Base-by-base conservation (phyloP, 2,888 invertebrate species). In the Clostera curtula region DNA sequence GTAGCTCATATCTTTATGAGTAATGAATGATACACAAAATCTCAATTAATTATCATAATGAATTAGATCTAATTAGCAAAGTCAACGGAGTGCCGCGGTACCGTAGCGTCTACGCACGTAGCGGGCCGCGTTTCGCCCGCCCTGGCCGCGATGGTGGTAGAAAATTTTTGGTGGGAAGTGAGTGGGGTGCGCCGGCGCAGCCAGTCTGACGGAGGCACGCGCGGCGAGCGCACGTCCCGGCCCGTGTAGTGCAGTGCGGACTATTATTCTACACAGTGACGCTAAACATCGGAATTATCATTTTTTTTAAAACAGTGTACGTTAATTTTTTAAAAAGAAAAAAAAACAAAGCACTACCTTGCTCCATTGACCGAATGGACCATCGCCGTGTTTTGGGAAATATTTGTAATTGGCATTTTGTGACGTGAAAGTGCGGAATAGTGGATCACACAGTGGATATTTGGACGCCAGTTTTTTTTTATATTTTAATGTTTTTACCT, bases 321-420 rank as follows among this genome's bases (percentile, higher is more conserved):
- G 75, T 77, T 71, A 17, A 19, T 14, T 27, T 24, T 25, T 31
- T 20, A 40, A 49, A 48, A 44, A 40, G 49, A 42, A 42, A 43
- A 49, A 51, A 55, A 60, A 40, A 45, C 27, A 43, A 32, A 48
- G 56, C 56, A 54, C 62, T 56, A 58, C 49, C 49, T 52, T 51
- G 52, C 39, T 49, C 52, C 54, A 51, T 46, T 49, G n/a, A 43
- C 40, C 41, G 49, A 56, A 42, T 40, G 54, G 53, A 43, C 39
- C 55, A 53, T 54, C 19, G 14, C 16, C 29, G 32, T 53, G 67
- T 66, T 66, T 63, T 61, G 57, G 70, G 69, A 71, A 71, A 67
- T 67, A 62, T 66, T 72, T 80, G 80, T 79, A 74, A 83, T 82
- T 82, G 82, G 83, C 82, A 82, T 82, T 70, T 59, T 66, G 82